Evolutionary conservation across 2,797 vertebrate species (phyloP), one percentile per base, ranked within the genome.

Genomic region (Takifugu ocellatus): DNA sequence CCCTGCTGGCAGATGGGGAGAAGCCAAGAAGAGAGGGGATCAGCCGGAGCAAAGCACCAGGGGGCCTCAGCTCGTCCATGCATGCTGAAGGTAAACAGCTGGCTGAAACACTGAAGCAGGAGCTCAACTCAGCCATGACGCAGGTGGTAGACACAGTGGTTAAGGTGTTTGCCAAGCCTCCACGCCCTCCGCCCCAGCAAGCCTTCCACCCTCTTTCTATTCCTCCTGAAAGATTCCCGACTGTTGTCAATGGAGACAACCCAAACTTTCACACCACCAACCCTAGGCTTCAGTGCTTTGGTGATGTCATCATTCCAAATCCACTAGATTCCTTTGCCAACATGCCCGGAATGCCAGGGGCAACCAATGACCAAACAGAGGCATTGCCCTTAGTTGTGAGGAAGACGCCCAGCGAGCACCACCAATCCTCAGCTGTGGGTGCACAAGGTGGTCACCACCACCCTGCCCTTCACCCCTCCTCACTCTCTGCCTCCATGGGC

Each of bases 101-200:
- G 86, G 95, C 96, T 0, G 97, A 99, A 87, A 97, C 96, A 0
- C 84, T 99, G 77, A 99, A 99, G 82, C 96, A 98, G 88, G 97
- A 99, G 88, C 91, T 99, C 62, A 98, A 96, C 82, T 95, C 95
- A 3, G 96, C 96, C 84, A 97, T 99, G 97, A 95, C 95, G 1
- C 95, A 98, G 75, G 96, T 99, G 16, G 95, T 99, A 81, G 97
- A 99, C 94, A 97, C 96, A 0, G 97, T 99, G 78, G 96, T 99
- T 43, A 98, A 99, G 84, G 95, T 99, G 77, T 98, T 99, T 66
- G 94, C 95, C 74, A 98, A 98, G 75, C 96, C 96, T 73, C 91
- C 94, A 48, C 95, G 94, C 63, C 95, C 95, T 56, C 93, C 95
- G 78, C 91, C 94, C 83, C 95, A 95, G 90, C 96, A 99, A 92